phyloP scores from a whole-genome alignment of 1,140 invertebrate species.

The Drosophila serrata region DNA sequence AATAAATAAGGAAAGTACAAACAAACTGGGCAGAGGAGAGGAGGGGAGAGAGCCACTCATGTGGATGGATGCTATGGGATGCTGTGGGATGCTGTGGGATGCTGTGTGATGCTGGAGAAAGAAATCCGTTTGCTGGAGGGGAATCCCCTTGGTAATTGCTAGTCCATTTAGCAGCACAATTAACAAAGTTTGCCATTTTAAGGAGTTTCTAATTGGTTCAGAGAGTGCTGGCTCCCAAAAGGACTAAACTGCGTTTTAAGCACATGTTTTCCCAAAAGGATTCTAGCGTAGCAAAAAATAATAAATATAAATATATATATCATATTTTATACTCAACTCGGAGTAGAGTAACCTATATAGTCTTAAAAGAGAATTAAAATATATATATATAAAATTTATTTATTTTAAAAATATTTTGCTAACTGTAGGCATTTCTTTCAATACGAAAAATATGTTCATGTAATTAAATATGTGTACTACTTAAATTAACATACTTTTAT shows the following conservation, averaged over 20 bases:
- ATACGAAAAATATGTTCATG: no score
- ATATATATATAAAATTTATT: no score
- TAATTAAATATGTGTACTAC: no score
- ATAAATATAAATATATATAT: neutral
- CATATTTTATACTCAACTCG: no score
- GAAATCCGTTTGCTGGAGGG: constrained; percentile 33
- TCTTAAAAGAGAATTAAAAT: neutral
- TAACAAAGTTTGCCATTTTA: constrained; percentile 53
- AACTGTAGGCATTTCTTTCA: no score
- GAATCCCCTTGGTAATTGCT: constrained; percentile 51
- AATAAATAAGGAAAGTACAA: constrained; percentile 38
- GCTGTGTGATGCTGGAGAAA: neutral
- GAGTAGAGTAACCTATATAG: neutral
- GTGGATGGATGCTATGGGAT: constrained; percentile 1
- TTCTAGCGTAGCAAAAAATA: neutral
- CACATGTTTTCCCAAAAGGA: constrained; percentile 10
- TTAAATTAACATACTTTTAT: no score
- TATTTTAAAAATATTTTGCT: no score
- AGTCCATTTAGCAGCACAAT: constrained; percentile 54
- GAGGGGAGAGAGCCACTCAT: constrained; percentile 8
- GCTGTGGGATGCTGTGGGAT: neutral
- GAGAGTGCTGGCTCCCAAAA: constrained; percentile 8
- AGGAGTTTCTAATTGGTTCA: constrained; percentile 39
- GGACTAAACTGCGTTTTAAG: constrained; percentile 45
- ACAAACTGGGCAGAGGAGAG: constrained; percentile 10